These are phyloP conservation scores for Calliphora vicina DNA, from an alignment of 1,140 invertebrate species.

Conservation along the genomic window DNA sequence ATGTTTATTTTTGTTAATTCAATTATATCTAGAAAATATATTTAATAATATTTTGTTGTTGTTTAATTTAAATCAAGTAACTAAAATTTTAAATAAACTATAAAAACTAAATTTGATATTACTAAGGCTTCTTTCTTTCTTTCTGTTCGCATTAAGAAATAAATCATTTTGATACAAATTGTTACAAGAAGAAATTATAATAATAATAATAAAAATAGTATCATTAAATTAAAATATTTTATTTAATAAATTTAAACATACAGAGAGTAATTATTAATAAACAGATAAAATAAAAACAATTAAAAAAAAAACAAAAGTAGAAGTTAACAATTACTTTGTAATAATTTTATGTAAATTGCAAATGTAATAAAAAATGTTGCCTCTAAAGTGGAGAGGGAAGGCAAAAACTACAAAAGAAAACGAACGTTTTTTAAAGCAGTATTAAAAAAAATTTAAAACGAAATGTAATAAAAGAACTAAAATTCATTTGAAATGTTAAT, in stretches of 20 bases:
- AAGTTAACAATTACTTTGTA: conserved; percentile 14
- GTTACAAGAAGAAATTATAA: not conserved
- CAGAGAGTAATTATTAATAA: not conserved
- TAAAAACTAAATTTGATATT: conserved; percentile 11
- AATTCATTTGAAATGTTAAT: conserved; percentile 6
- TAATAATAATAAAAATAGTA: not conserved
- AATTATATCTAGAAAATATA: conserved; percentile 1
- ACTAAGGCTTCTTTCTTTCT: conserved; percentile 8
- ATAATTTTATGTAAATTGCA: not conserved
- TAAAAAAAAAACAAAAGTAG: not conserved
- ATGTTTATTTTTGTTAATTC: conserved; percentile 21
- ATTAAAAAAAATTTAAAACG: conserved; percentile 18
- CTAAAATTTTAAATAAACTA: conserved; percentile 16
- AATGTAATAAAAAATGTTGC: not conserved
- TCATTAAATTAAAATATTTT: not conserved
- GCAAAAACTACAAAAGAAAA: not conserved
- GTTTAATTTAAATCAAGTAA: not conserved
- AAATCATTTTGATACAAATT: not conserved
- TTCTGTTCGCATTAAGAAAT: not conserved
- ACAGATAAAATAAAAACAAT: not conserved
- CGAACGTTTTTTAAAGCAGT: not conserved
- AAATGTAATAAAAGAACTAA: not conserved
- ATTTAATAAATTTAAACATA: not conserved
- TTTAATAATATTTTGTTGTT: conserved; percentile 16
- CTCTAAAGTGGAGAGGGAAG: not conserved